Evolutionary conservation across 2,888 invertebrate genomes (phyloP).

Genomic region (Euplexia lucipara): DNA sequence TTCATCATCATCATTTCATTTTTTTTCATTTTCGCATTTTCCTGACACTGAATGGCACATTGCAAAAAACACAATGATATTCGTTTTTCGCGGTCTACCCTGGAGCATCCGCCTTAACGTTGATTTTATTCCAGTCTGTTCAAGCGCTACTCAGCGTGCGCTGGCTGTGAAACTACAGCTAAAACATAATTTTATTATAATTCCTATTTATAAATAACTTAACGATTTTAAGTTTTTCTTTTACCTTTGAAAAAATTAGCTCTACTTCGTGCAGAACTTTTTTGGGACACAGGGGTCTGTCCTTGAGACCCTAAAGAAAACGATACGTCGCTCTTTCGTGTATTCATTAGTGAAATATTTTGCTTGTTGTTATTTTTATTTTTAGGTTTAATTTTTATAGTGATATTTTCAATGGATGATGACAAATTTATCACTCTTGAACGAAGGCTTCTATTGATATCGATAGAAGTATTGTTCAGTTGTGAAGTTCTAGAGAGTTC

Average conservation of each 20-base stretch:
- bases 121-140: background rate
- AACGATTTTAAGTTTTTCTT: conserved; percentile 30
- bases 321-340: conserved; percentile 61
- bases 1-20: too few species aligned
- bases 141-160: background rate
- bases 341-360: conserved; percentile 35
- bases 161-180: conserved; percentile 4
- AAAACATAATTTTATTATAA: too few species aligned
- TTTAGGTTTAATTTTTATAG: conserved; percentile 48
- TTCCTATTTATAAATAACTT: too few species aligned
- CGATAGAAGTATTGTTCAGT: conserved; percentile 30
- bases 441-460: conserved; percentile 38
- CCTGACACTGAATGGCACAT: too few species aligned
- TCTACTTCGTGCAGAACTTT: conserved; percentile 27
- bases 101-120: too few species aligned
- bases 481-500: conserved; percentile 42
- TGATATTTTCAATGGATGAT: conserved; percentile 52
- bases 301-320: conserved; percentile 54
- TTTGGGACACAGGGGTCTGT: conserved; percentile 42
- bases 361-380: conserved; percentile 32
- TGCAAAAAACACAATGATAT: too few species aligned
- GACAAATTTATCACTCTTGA: conserved; percentile 53
- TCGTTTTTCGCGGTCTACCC: too few species aligned
- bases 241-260: conserved; percentile 34
- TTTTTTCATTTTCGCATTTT: too few species aligned